phyloP scores from a whole-genome alignment of 2,888 invertebrate genomes.

The Entomobrya multifasciata region DNA sequence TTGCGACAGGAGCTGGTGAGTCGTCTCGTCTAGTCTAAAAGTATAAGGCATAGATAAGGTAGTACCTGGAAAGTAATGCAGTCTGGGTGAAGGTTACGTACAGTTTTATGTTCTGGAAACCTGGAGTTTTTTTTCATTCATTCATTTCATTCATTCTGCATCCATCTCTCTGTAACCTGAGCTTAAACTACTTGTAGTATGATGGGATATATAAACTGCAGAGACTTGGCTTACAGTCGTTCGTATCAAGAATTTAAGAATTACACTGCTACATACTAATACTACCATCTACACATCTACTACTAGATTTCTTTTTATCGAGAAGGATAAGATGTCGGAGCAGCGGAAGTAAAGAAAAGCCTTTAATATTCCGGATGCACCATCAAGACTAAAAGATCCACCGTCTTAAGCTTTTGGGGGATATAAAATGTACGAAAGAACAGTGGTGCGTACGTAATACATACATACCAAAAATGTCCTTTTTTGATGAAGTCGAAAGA shows the following conservation, averaged over 20 bases:
- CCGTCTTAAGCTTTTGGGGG: neutral
- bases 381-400: conserved; percentile 34
- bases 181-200: no score
- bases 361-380: conserved; percentile 66
- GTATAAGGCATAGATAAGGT: no score
- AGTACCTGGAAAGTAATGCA: conserved; percentile 41
- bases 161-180: no score
- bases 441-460: neutral
- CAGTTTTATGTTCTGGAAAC: conserved; percentile 60
- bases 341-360: neutral
- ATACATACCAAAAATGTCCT: neutral
- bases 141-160: neutral
- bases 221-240: neutral
- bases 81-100: conserved; percentile 52
- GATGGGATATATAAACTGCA: neutral
- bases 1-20: no score
- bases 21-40: no score
- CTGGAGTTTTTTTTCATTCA: neutral
- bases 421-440: neutral
- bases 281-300: no score
- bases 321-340: no score
- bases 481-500: neutral
- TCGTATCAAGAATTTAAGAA: conserved; percentile 5
- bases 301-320: no score
- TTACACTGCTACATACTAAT: no score